Conservation (phyloP, 2,888 invertebrate species). For the Celastrina argiolus region DNA sequence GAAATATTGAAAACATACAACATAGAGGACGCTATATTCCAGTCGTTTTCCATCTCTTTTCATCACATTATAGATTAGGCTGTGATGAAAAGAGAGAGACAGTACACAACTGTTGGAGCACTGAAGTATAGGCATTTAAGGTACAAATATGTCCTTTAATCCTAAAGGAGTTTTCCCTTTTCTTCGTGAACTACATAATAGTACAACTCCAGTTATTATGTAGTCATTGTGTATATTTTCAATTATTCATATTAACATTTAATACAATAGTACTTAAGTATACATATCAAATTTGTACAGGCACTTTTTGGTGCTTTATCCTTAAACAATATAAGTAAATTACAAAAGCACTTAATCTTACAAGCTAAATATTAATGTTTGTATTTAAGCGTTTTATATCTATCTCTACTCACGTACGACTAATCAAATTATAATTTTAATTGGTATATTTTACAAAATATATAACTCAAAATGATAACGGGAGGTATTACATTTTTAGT, state of each 20-base stretch:
- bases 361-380: slow-evolving; percentile 33
- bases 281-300: slow-evolving; percentile 27
- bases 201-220: slow-evolving; percentile 57
- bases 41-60: not conserved
- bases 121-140: not conserved
- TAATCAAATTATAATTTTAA: slow-evolving; percentile 46
- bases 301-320: slow-evolving; percentile 34
- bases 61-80: not conserved
- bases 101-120: not conserved
- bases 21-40: not conserved
- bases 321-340: slow-evolving; percentile 24
- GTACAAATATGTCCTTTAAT: not conserved
- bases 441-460: slow-evolving; percentile 50
- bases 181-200: slow-evolving; percentile 35
- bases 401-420: slow-evolving; percentile 27
- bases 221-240: slow-evolving; percentile 25
- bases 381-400: slow-evolving; percentile 65
- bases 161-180: not conserved
- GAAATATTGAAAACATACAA: slow-evolving; percentile 28
- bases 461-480: slow-evolving; percentile 65
- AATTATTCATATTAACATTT: slow-evolving; percentile 9
- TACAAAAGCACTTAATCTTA: slow-evolving; percentile 24
- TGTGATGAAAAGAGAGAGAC: not conserved
- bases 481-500: slow-evolving; percentile 62
- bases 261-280: slow-evolving; percentile 13